Percentiles rank a stretch among this genome's conserved stretches.
Conservation (phyloP, 30 jellyfish, hydroid and myxozoan species). For the Turritopsis rubra region DNA sequence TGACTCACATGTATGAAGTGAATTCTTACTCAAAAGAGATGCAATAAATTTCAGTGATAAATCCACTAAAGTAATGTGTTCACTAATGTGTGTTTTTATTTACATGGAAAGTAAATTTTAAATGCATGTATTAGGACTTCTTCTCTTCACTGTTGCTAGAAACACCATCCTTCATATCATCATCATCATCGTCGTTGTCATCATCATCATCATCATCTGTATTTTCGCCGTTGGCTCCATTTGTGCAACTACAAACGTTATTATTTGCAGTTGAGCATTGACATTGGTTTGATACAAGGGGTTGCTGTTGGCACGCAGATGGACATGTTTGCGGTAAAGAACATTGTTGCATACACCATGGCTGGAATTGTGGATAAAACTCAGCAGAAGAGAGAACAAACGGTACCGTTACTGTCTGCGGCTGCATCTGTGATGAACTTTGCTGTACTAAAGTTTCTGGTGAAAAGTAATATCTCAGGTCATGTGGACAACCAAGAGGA, state of each 20-base stretch:
- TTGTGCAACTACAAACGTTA: not conserved
- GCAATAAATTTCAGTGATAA: too few relatives aligned
- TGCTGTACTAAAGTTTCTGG: slow-evolving; percentile 4
- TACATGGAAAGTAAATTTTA: not conserved
- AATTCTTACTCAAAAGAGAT: too few relatives aligned
- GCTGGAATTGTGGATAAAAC: slow-evolving; percentile 14
- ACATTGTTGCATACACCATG: slow-evolving; percentile 17
- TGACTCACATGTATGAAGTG: too few relatives aligned
- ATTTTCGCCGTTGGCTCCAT: not conserved
- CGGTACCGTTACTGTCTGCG: slow-evolving; percentile 20
- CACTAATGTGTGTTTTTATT: too few relatives aligned
- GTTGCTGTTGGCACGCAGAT: slow-evolving; percentile 16
- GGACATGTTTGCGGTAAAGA: slow-evolving; percentile 23
- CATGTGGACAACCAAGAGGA: slow-evolving; percentile 67
- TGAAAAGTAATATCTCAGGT: slow-evolving; percentile 16
- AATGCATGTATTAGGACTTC: not conserved
- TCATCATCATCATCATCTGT: not conserved
- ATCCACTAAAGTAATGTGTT: too few relatives aligned
- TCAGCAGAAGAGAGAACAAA: slow-evolving; percentile 8
- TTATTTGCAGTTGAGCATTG: not conserved
- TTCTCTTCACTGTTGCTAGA: not conserved
- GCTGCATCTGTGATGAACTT: not conserved
- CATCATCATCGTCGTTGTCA: not conserved
- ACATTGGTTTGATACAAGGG: not conserved
- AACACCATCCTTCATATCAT: too few relatives aligned